Base-by-base conservation (phyloP, 2,797 vertebrate species). In the Staurois parvus region DNA sequence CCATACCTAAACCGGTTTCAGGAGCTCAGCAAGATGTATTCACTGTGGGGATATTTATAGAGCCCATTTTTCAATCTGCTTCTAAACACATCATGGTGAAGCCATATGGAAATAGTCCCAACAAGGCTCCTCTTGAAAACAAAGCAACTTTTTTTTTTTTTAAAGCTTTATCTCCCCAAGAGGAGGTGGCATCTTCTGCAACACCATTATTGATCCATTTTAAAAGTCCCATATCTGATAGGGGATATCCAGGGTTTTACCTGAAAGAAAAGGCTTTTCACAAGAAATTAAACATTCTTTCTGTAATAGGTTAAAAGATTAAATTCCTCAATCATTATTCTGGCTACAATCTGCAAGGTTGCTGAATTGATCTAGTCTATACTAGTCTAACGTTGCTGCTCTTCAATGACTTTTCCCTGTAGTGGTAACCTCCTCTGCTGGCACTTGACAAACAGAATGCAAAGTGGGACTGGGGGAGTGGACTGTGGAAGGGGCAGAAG, bases 181-280 rank as follows among this genome's bases (percentile, higher is more conserved):
- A 94, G 92, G 95, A 96, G 94, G 95, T 90, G 94, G 92, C 95
- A 96, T 97, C 96, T 97, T 97, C 96, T 93, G 94, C 92, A 96
- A 96, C 96, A 95, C 94, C 92, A 94, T 94, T 94, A 97, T 93
- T 95, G 95, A 95, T 97, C 95, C 96, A 94, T 93, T 96, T 94
- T 95, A 95, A 94, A 94, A 96, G 96, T 96, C 96, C 96, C 96
- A 96, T 91, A 95, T 95, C 93, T 95, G 95, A 95, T 91, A 94
- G 94, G 93, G 95, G 88, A 95, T 95, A 96, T 96, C 95, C 95
- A 95, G 93, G 95, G 95, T 95, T 90, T 95, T 88, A 97, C 96
- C 96, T 97, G 96, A 95, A 97, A 97, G 94, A 97, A 97, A 97
- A 96, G 95, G 96, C 96, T 97, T 96, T 94, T 94, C 94, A 95